Conservation (phyloP, 2,888 invertebrate species). For the Quadriops clusia region DNA sequence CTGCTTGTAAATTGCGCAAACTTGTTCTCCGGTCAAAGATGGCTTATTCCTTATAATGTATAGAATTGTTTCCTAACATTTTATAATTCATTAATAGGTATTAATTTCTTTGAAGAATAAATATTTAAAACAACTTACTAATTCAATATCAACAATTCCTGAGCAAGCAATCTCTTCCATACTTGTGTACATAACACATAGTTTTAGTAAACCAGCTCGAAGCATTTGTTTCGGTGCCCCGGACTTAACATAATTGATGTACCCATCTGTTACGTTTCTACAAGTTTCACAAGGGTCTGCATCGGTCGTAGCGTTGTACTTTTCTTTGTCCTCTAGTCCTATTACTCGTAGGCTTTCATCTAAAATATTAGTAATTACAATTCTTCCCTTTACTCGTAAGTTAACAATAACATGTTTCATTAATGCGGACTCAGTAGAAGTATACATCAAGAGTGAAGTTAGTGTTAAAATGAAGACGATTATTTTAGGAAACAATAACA, state of each 20-base stretch:
- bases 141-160: conserved; percentile 21
- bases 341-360: too few species aligned
- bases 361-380: too few species aligned
- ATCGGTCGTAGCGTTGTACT: too few species aligned
- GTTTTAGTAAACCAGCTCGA: conserved; percentile 14
- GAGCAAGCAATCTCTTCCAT: conserved; percentile 19
- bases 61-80: conserved; percentile 45
- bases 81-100: conserved; percentile 7
- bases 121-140: conserved; percentile 16
- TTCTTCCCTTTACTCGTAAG: too few species aligned
- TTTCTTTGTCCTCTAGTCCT: too few species aligned
- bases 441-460: too few species aligned
- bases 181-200: conserved; percentile 19
- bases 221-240: conserved; percentile 9
- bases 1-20: conserved; percentile 48
- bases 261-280: conserved; percentile 11
- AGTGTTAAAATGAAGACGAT: too few species aligned
- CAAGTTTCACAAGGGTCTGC: conserved; percentile 13
- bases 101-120: conserved; percentile 2
- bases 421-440: too few species aligned
- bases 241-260: conserved; percentile 10
- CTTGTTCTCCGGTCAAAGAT: conserved; percentile 40
- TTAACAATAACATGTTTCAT: too few species aligned
- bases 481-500: too few species aligned
- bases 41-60: conserved; percentile 47